phyloP scores from a whole-genome alignment of 2,113 vertebrate species.

The Numida meleagris region DNA sequence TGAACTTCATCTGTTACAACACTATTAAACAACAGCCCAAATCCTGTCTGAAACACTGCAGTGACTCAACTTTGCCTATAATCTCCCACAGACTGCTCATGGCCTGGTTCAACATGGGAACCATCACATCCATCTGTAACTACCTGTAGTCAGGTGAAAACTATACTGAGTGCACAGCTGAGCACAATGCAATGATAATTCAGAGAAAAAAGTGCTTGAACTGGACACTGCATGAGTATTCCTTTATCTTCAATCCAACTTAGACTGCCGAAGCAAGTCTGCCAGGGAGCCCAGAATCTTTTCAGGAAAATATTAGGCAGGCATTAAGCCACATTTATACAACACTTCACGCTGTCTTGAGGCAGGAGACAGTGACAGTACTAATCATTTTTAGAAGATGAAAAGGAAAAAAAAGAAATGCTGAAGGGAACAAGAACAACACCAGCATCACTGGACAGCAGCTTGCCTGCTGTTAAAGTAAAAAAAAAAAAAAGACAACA shows the following conservation, averaged over 20 bases:
- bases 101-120: not conserved
- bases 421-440: not conserved
- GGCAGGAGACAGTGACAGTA: conserved; percentile 37
- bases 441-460: not conserved
- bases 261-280: conserved; percentile 18
- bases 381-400: conserved; percentile 29
- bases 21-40: not conserved
- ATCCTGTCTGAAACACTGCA: not conserved
- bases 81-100: not conserved
- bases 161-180: not conserved
- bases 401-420: not conserved
- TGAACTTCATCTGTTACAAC: not conserved
- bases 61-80: not conserved
- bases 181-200: not conserved
- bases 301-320: conserved; percentile 46
- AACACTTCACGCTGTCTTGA: conserved; percentile 32
- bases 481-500: not conserved
- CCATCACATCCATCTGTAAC: not conserved
- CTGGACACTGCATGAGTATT: not conserved
- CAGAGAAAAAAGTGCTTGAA: not conserved
- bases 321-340: conserved; percentile 26
- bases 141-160: not conserved
- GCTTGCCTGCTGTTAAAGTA: not conserved
- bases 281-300: conserved; percentile 38
- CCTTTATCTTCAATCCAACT: conserved; percentile 4